phyloP scores from a whole-genome alignment of 2,888 invertebrate species.

The Yponomeuta plumbellus region DNA sequence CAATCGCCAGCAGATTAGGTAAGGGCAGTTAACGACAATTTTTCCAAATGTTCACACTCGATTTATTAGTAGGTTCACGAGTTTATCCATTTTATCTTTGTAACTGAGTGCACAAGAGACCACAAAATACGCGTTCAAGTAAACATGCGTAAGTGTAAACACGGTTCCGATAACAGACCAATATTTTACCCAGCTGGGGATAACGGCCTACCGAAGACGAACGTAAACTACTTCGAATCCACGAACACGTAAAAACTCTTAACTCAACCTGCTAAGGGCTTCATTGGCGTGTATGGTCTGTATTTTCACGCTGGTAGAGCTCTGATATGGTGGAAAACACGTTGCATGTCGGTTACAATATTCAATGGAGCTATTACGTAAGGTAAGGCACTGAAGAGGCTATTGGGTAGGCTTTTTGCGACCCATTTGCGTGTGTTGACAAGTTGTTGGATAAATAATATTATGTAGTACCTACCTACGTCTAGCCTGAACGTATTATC shows the following conservation, averaged over 20 bases:
- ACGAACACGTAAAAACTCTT: background rate
- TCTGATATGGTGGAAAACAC: slow-evolving; percentile 1
- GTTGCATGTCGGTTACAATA: slow-evolving; percentile 1
- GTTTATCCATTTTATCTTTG: background rate
- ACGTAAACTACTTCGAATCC: background rate
- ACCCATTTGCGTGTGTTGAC: background rate
- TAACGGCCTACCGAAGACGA: slow-evolving; percentile 6
- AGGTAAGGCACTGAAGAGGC: background rate
- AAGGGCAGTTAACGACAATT: too few relatives aligned
- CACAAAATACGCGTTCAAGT: slow-evolving; percentile 32
- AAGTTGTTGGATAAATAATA: background rate
- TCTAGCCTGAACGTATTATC: too few relatives aligned
- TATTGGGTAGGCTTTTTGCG: slow-evolving; percentile 1
- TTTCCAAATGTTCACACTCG: too few relatives aligned
- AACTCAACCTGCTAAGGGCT: background rate
- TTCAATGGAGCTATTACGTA: slow-evolving; percentile 12
- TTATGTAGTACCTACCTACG: too few relatives aligned
- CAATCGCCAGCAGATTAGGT: too few relatives aligned
- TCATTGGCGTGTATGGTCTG: background rate
- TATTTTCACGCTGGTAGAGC: background rate
- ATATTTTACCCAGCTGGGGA: slow-evolving; percentile 8
- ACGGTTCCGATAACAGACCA: slow-evolving; percentile 11
- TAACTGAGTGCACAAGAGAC: slow-evolving; percentile 23
- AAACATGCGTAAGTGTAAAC: slow-evolving; percentile 32
- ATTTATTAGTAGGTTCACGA: background rate